Conservation (phyloP, 2,797 vertebrate genomes). For the Varecia variegata region DNA sequence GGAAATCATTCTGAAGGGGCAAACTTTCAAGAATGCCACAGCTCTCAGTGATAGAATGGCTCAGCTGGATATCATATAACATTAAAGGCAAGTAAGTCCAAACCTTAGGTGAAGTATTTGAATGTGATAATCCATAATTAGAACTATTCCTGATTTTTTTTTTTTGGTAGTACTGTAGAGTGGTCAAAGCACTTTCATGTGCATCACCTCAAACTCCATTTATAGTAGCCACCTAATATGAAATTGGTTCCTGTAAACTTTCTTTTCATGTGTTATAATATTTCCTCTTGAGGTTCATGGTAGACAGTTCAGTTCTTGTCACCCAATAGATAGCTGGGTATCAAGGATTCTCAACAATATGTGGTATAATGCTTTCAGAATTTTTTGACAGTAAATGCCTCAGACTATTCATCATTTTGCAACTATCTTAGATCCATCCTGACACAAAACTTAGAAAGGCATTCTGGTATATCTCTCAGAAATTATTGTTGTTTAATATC, state of each 20-base stretch:
- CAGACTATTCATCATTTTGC: constrained; percentile 64
- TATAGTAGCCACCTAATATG: background rate
- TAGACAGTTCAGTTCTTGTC: constrained; percentile 14
- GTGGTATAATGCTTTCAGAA: constrained; percentile 45
- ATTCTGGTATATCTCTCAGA: constrained; percentile 62
- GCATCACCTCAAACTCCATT: constrained; percentile 4
- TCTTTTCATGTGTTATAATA: background rate
- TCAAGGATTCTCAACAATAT: constrained; percentile 53
- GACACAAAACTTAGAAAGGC: constrained; percentile 64
- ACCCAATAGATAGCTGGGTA: constrained; percentile 26
- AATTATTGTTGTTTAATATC: constrained; percentile 64
- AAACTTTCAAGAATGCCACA: background rate
- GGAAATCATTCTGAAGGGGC: background rate
- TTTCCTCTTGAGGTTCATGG: constrained; percentile 45
- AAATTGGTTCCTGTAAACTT: constrained; percentile 24
- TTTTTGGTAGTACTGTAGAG: background rate
- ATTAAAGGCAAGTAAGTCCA: background rate
- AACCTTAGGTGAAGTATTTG: background rate
- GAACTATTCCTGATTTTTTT: constrained; percentile 8
- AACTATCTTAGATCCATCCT: constrained; percentile 57
- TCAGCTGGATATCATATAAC: background rate
- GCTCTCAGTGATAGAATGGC: background rate
- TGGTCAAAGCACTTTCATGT: constrained; percentile 7
- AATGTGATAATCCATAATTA: constrained; percentile 32
- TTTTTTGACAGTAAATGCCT: constrained; percentile 60